Evolutionary conservation across 2,888 invertebrate genomes (phyloP), one percentile per base, ranked within the genome.

Genomic region (Drosophila histrio): DNA sequence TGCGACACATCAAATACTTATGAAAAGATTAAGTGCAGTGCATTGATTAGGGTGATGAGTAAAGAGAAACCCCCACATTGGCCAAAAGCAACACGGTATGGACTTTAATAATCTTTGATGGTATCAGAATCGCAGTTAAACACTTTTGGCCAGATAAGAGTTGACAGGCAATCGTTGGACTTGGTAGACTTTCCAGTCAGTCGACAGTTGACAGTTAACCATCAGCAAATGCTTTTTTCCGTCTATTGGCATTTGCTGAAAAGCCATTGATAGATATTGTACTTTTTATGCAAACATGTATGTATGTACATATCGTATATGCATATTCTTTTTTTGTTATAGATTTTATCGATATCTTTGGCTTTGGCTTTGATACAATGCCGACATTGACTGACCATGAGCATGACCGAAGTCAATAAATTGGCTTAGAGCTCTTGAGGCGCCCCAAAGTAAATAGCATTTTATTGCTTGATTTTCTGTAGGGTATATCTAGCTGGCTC

Each of bases 1-100:
- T 77, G 66, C 38, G 78, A 60, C 70, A 77, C 74, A 86, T 79
- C 63, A 79, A 79, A 77, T 61, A 64, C 84, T 86, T 73, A 67
- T 70, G 70, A 57, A 59, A 22, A 52, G 70, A 77, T 77, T 66
- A 84, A 66, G 56, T 56, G 44, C 32, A 13, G 28, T 47, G 9
- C 28, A 41, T 30, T 30, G 50, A 69, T 34, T 46, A 13, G 17
- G 22, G 13, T 13, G 30, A 32, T 30, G 44, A 13, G 39, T n/a
- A n/a, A n/a, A n/a, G 1, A 36, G 13, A 32, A 17, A 9, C 5
- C 24, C 43, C 9, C 38, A 24, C 22, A 21, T 19, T 39, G 30
- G 8, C 41, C 44, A 52, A 39, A 39, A 11, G 13, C 4, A 47
- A 47, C n/a, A 32, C 21, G 21, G 3, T 24, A 24, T 44, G 9